Conservation (phyloP, 1,140 invertebrate genomes). For the Myzus persicae region DNA sequence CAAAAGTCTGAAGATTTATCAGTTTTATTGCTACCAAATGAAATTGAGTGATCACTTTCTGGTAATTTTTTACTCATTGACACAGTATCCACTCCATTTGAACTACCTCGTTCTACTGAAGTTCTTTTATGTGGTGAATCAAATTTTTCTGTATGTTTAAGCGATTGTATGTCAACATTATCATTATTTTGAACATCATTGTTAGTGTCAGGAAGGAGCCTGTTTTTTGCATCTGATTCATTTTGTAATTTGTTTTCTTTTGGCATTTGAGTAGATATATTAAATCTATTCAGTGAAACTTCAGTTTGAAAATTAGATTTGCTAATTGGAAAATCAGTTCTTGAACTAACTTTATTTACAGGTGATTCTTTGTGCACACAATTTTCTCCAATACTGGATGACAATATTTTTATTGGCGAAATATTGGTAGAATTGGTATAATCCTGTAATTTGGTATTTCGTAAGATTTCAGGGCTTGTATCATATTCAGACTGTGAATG, state of each 20-base stretch:
- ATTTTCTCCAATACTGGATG: neutral
- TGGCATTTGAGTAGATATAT: neutral
- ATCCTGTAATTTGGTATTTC: neutral
- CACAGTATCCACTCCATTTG: neutral
- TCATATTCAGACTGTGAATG: neutral
- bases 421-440: neutral
- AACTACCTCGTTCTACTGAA: neutral
- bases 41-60: conserved; percentile 43
- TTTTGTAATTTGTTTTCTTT: neutral
- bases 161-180: neutral
- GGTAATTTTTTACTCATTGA: neutral
- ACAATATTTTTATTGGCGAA: neutral
- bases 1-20: conserved; percentile 51
- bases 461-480: neutral
- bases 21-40: conserved; percentile 54
- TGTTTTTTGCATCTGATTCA: neutral
- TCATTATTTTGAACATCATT: neutral
- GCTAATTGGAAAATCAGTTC: neutral
- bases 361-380: neutral
- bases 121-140: neutral
- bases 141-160: neutral
- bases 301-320: neutral
- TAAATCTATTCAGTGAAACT: neutral
- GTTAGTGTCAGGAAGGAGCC: neutral
- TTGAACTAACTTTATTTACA: neutral